Evolutionary conservation across 2,113 vertebrate species (phyloP).

Genomic region (Rhegmatorhina hoffmannsi): DNA sequence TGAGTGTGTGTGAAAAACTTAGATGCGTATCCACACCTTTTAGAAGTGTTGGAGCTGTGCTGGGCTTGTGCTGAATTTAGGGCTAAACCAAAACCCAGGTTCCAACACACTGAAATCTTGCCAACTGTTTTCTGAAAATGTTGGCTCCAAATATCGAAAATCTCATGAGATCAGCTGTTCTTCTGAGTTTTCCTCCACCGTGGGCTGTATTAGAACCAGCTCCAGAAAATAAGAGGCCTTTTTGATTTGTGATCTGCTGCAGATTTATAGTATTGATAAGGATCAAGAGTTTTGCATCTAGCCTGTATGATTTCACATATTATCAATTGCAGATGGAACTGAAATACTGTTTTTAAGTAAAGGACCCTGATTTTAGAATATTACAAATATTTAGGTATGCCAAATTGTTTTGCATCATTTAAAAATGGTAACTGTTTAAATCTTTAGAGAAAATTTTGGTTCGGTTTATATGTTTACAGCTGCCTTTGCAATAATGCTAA

Average conservation of each 20-base stretch:
- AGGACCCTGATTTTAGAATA: not conserved
- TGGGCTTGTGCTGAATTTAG: conserved; percentile 20
- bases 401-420: not conserved
- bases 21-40: not conserved
- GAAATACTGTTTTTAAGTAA: not conserved
- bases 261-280: conserved; percentile 9
- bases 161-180: conserved; percentile 52
- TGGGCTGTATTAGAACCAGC: not conserved
- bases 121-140: conserved; percentile 52
- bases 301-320: not conserved
- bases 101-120: conserved; percentile 39
- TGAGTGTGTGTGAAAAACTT: not conserved
- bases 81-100: conserved; percentile 36
- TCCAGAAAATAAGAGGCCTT: not conserved
- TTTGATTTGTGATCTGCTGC: not conserved
- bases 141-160: conserved; percentile 42
- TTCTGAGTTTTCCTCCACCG: conserved; percentile 10
- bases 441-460: not conserved
- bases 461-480: not conserved
- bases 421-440: not conserved
- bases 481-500: not conserved
- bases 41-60: not conserved
- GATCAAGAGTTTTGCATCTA: not conserved
- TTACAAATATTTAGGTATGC: not conserved
- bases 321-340: conserved; percentile 1